Evolutionary conservation across 2,888 invertebrate species (phyloP).

Genomic region (Pammene aurita): DNA sequence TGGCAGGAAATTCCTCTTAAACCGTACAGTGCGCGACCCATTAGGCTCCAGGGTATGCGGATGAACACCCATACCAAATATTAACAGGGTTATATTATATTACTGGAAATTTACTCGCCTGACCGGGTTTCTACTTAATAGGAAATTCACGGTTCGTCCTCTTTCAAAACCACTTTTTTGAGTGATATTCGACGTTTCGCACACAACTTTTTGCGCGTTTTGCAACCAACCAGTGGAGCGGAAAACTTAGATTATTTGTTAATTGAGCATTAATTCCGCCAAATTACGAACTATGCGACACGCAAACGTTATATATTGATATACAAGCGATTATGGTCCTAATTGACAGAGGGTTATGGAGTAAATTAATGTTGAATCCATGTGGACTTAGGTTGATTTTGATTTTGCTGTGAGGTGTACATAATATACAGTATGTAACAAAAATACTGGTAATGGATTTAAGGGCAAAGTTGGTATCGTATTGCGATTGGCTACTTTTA

Average conservation of each 20-base stretch:
- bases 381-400: neutral
- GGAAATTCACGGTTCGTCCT: too few relatives aligned
- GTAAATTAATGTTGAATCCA: neutral
- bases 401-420: neutral
- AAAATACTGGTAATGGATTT: too few relatives aligned
- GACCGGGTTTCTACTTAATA: too few relatives aligned
- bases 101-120: too few relatives aligned
- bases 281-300: slow-evolving; percentile 12
- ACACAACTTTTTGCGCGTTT: slow-evolving; percentile 15
- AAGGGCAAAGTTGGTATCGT: too few relatives aligned
- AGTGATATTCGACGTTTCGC: neutral
- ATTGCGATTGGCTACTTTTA: too few relatives aligned
- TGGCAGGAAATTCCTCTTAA: too few relatives aligned
- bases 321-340: neutral
- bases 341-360: neutral
- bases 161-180: neutral
- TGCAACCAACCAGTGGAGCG: slow-evolving; percentile 17
- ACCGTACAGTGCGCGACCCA: too few relatives aligned
- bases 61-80: too few relatives aligned
- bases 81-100: too few relatives aligned
- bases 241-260: slow-evolving; percentile 20
- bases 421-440: neutral
- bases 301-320: slow-evolving; percentile 18
- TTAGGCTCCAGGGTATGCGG: too few relatives aligned
- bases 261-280: slow-evolving; percentile 20